Evolutionary conservation across 2,888 invertebrate genomes (phyloP).

Genomic region (Tachina grossa): DNA sequence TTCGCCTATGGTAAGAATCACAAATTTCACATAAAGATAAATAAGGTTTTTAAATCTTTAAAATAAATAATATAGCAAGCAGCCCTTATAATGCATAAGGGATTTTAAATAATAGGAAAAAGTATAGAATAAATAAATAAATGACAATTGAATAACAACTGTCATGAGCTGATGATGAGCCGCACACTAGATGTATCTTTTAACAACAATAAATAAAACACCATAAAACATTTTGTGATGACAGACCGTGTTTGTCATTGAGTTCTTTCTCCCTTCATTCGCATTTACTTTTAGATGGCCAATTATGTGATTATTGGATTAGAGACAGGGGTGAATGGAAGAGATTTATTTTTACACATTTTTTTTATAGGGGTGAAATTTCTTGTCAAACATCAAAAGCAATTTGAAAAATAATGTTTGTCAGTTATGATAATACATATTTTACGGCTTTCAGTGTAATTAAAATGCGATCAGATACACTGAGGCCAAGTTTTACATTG

Average conservation of each 20-base stretch:
- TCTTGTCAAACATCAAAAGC: constrained; percentile 18
- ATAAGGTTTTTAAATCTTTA: constrained; percentile 29
- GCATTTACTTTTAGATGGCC: constrained; percentile 55
- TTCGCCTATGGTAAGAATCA: constrained; percentile 15
- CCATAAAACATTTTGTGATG: constrained; percentile 64
- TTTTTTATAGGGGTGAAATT: not conserved
- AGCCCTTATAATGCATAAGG: constrained; percentile 23
- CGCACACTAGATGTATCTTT: constrained; percentile 22
- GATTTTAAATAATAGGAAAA: constrained; percentile 9
- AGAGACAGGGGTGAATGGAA: constrained; percentile 10
- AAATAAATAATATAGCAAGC: constrained; percentile 44
- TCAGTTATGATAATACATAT: constrained; percentile 11
- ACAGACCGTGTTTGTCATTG: constrained; percentile 55
- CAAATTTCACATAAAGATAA: constrained; percentile 29
- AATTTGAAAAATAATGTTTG: constrained; percentile 25
- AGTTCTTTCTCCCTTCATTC: constrained; percentile 21
- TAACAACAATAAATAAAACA: constrained; percentile 23
- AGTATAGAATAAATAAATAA: constrained; percentile 12
- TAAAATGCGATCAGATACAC: constrained; percentile 18
- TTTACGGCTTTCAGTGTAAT: constrained; percentile 9
- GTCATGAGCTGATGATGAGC: constrained; percentile 59
- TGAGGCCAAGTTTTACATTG: not conserved
- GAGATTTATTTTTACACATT: not conserved
- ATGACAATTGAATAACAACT: constrained; percentile 67
- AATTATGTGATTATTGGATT: constrained; percentile 67